Base-by-base conservation (phyloP, 2,797 vertebrate genomes). In the Pyrrhura leucotis region DNA sequence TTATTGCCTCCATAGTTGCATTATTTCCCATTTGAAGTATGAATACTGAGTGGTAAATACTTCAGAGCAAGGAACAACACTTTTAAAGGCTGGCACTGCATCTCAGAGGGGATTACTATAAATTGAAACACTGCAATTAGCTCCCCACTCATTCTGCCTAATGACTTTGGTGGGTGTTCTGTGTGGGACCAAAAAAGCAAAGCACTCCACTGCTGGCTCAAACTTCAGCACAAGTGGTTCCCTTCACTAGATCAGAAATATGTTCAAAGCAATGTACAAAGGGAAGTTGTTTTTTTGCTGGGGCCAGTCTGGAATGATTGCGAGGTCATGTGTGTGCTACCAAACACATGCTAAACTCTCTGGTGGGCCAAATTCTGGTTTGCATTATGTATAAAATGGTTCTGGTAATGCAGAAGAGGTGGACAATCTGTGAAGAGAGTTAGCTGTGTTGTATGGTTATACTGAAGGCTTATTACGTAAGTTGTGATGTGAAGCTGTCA, bases 1-100 rank as follows among this genome's bases (percentile, higher is more conserved):
- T 96, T 94, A 91, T 94, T 96, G 62, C 79, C 56, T 85, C 66
- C 50, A 5, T n/a, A 92, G 85, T n/a, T 94, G 94, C 79, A 81
- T 85, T 96, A 82, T 94, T 96, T 97, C 76, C 75, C 63, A 44
- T 73, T 89, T 93, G 82, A 95, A 72, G 56, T 74, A 48, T 25
- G 61, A 88, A 61, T 40, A 28, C 51, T 42, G 20, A 35, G 22
- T 16, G 74, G 89, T 87, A 95, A 95, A 89, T 79, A 86, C 69
- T 75, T 96, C 26, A 56, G 53, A 77, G 80, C 65, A 91, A 73
- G 63, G 72, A 96, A 33, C 63, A 77, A 40, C 47, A 62, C 78
- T 85, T 94, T 35, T 42, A 88, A 88, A 89, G 67, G 59, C 51
- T 45, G 4, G 0, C 25, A 20, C 40, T 62, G 63, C 58, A 39